Evolutionary conservation across 92 coral and sea anemone species (phyloP), one percentile per base, ranked within the genome.

Genomic region (Nematostella vectensis): DNA sequence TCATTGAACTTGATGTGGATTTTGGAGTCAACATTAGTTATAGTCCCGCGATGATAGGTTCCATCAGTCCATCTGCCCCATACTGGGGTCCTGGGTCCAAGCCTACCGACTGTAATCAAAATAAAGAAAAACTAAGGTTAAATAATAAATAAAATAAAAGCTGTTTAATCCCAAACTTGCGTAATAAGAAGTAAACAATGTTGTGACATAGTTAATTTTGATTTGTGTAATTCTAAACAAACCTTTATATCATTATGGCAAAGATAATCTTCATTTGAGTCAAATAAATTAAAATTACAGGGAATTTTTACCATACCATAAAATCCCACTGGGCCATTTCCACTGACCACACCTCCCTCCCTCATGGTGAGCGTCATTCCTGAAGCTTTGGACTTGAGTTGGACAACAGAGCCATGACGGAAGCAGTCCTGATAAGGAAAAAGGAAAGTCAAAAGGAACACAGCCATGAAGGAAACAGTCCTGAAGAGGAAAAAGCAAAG

Each of bases 1-100:
- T 76, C 82, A 39, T 69, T 71, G 55, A 76, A 76, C 47, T 68
- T 54, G 51, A 76, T 61, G 26, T 76, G 82, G 38, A 68, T 53
- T 49, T 68, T 36, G 1, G 63, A 50, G 53, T 76, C 76, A 1
- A 68, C 71, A 40, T 61, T 76, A 43, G 71, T 54, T 54, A 76
- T 67, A 31, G 63, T 68, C 19, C 82, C 82, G 20, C 62, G 50
- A 31, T 25, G 67, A 27, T 76, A 76, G 16, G 57, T 47, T 3
- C 82, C 67, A 27, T 69, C 58, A 15, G 21, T 76, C 76, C 76
- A 68, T 11, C 76, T 70, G 19, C 71, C 82, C 82, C 82, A 76
- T 16, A 68, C 67, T 17, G 57, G 61, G 0, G 76, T 68, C 43
- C 76, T 57, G 1, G 76, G 76, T n/a, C 71, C 82, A 43, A 76